Conservation (phyloP, 1,140 invertebrate genomes). For the Rhopalosiphum padi region DNA sequence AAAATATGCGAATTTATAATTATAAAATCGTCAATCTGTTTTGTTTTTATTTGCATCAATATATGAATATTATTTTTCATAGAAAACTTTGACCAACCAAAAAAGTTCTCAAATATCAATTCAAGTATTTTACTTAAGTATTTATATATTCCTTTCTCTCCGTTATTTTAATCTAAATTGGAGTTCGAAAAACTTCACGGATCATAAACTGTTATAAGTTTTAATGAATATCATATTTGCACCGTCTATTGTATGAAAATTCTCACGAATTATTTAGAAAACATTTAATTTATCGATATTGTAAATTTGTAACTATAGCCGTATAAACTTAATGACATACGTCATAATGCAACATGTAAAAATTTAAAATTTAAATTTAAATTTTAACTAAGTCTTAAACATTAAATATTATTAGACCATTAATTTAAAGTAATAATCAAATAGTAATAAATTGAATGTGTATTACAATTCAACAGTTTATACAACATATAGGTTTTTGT, state of each 20-base stretch:
- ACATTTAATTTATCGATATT: background rate
- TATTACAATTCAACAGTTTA: no score
- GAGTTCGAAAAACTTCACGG: conserved; percentile 28
- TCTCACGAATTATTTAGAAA: background rate
- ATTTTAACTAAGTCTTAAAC: no score
- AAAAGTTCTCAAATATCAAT: conserved; percentile 1
- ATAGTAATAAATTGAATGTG: no score
- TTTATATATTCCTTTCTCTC: background rate
- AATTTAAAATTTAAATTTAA: no score
- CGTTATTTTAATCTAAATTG: conserved; percentile 27
- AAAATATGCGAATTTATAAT: background rate
- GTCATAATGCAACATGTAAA: no score
- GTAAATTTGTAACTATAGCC: no score
- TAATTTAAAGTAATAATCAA: no score
- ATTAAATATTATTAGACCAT: no score
- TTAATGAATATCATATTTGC: background rate
- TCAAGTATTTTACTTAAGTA: conserved; percentile 1
- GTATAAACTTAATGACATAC: no score
- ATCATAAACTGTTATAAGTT: conserved; percentile 36
- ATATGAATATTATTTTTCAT: background rate
- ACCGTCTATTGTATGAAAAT: background rate
- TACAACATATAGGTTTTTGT: no score
- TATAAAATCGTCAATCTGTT: background rate
- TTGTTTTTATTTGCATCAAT: background rate
- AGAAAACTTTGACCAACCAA: background rate